phyloP scores from a whole-genome alignment of 2,888 invertebrate genomes.

The Apoda limacodes region DNA sequence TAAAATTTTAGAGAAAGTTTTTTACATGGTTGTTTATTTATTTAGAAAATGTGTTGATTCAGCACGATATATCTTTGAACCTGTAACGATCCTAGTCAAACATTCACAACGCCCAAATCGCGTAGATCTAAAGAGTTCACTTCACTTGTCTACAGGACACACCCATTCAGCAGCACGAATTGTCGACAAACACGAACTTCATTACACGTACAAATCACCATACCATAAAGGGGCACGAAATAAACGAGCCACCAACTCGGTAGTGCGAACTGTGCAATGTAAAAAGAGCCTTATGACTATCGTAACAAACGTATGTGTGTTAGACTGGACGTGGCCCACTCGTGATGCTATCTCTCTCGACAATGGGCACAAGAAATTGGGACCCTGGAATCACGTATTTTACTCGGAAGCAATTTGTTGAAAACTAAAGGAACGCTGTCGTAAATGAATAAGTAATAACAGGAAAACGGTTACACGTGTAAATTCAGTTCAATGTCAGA shows the following conservation, averaged over 20 bases:
- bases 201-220: slow-evolving; percentile 37
- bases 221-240: slow-evolving; percentile 32
- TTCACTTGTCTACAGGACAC: too few relatives aligned
- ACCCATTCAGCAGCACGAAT: too few relatives aligned
- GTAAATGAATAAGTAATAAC: slow-evolving; percentile 15
- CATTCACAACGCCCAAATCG: too few relatives aligned
- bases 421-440: slow-evolving; percentile 13
- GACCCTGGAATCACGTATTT: slow-evolving; percentile 31
- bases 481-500: slow-evolving; percentile 5
- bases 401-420: slow-evolving; percentile 32
- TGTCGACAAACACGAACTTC: slow-evolving; percentile 35
- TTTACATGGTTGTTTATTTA: too few relatives aligned
- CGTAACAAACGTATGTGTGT: slow-evolving; percentile 27
- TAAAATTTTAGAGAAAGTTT: too few relatives aligned
- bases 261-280: slow-evolving; percentile 20
- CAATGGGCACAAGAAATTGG: slow-evolving; percentile 41
- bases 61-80: too few relatives aligned
- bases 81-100: too few relatives aligned
- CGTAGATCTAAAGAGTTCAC: too few relatives aligned
- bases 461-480: too few relatives aligned
- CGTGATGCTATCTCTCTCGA: slow-evolving; percentile 41
- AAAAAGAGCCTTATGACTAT: slow-evolving; percentile 21
- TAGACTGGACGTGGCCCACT: slow-evolving; percentile 49
- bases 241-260: slow-evolving; percentile 21
- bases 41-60: too few relatives aligned